Evolutionary conservation across 2,797 vertebrate genomes (phyloP).

Genomic region (Triplophysa bombifrons): DNA sequence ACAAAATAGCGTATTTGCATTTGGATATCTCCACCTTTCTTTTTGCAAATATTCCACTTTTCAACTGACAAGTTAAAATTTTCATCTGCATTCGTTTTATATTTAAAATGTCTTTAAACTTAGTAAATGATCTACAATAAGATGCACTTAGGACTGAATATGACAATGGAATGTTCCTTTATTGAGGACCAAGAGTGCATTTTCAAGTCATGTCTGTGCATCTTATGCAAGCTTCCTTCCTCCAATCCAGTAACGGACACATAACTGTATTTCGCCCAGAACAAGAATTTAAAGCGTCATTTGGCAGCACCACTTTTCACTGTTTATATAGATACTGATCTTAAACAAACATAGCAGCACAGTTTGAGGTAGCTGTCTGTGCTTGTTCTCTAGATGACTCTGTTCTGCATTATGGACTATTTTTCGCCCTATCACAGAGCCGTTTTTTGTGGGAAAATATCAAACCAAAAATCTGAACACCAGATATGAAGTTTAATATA

Average conservation of each 20-base stretch:
- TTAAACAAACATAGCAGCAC: conserved; percentile 52
- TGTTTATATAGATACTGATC: conserved; percentile 54
- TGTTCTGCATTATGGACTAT: conserved; percentile 14
- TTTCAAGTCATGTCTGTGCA: not conserved
- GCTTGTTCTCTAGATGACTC: conserved; percentile 51
- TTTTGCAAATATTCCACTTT: not conserved
- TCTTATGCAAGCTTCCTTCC: not conserved
- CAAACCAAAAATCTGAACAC: not conserved
- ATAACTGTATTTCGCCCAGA: conserved; percentile 19
- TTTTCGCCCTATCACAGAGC: conserved; percentile 1
- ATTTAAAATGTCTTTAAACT: not conserved
- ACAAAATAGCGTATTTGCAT: no score
- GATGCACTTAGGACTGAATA: not conserved
- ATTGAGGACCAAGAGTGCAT: not conserved
- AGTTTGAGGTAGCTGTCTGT: conserved; percentile 53
- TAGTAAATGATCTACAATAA: not conserved
- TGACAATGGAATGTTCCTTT: not conserved
- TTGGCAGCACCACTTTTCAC: conserved; percentile 38
- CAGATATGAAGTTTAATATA: not conserved
- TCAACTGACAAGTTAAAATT: not conserved
- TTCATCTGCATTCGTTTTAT: not conserved
- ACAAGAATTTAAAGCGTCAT: conserved; percentile 43
- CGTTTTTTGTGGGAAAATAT: not conserved
- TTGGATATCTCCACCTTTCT: not conserved
- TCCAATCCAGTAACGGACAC: conserved; percentile 44